These are phyloP conservation scores for Chrysaora quinquecirrha DNA, from an alignment of 30 jellyfish, hydroid and myxozoan species.

Conservation along the genomic window DNA sequence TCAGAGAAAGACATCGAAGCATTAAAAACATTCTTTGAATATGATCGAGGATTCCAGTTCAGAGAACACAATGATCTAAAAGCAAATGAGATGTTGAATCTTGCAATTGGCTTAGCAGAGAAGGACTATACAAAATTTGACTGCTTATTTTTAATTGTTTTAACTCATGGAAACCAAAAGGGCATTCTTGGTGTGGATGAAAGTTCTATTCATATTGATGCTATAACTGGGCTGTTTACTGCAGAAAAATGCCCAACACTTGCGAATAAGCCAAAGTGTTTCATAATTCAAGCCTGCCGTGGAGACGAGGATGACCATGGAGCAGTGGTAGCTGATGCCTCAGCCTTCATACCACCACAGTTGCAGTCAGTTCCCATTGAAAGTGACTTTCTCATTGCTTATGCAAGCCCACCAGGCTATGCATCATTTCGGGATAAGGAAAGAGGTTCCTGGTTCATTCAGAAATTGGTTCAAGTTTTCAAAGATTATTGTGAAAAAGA, in stretches of 20 bases:
- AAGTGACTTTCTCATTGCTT: slow-evolving; percentile 79
- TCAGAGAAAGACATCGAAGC: slow-evolving; percentile 59
- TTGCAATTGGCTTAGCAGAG: slow-evolving; percentile 8
- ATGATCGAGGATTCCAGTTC: slow-evolving; percentile 30
- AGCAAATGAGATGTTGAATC: slow-evolving; percentile 10
- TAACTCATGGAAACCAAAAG: slow-evolving; percentile 67
- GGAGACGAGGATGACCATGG: slow-evolving; percentile 76
- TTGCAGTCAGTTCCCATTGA: slow-evolving; percentile 39
- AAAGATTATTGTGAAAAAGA: slow-evolving; percentile 21
- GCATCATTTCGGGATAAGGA: slow-evolving; percentile 46
- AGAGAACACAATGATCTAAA: slow-evolving; percentile 2
- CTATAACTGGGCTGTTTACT: slow-evolving; percentile 41
- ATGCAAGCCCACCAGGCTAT: slow-evolving; percentile 77
- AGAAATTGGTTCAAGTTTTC: slow-evolving; percentile 32
- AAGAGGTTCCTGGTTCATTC: slow-evolving; percentile 74
- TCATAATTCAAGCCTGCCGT: slow-evolving; percentile 87
- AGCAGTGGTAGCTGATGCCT: slow-evolving; percentile 37
- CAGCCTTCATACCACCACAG: not conserved
- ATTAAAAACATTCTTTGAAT: slow-evolving; percentile 26
- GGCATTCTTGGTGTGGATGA: slow-evolving; percentile 78
- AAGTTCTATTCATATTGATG: slow-evolving; percentile 16
- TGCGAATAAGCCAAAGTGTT: slow-evolving; percentile 67
- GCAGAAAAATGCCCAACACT: slow-evolving; percentile 69
- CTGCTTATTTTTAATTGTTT: slow-evolving; percentile 39
- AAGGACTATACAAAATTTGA: slow-evolving; percentile 34